Evolutionary conservation across 2,888 invertebrate genomes (phyloP).

Genomic region (Unio delphinus): DNA sequence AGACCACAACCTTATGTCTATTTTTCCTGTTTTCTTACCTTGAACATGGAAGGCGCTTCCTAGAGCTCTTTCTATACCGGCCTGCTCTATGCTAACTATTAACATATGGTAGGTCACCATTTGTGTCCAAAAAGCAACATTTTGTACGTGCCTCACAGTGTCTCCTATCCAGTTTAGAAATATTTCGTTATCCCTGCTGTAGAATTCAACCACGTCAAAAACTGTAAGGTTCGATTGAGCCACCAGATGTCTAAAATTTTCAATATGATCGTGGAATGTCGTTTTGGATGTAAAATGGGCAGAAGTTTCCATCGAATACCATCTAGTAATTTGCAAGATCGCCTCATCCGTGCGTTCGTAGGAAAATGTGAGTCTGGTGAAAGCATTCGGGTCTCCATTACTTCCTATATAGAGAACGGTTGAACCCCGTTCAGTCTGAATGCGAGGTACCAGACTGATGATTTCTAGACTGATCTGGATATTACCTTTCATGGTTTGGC

Average conservation of each 20-base stretch:
- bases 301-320: slow-evolving; percentile 13
- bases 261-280: background rate
- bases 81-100: slow-evolving; percentile 51
- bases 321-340: slow-evolving; percentile 16
- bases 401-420: slow-evolving; percentile 50
- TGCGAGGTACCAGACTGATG: slow-evolving; percentile 41
- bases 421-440: slow-evolving; percentile 55
- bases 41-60: slow-evolving; percentile 50
- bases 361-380: slow-evolving; percentile 10
- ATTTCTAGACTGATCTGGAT: slow-evolving; percentile 49
- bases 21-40: slow-evolving; percentile 36
- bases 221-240: slow-evolving; percentile 20
- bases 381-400: slow-evolving; percentile 20
- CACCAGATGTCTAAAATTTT: slow-evolving; percentile 7
- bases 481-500: slow-evolving; percentile 1
- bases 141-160: slow-evolving; percentile 31
- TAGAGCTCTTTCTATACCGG: slow-evolving; percentile 54
- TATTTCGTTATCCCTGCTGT: slow-evolving; percentile 35
- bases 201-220: slow-evolving; percentile 34
- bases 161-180: slow-evolving; percentile 43
- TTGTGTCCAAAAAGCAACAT: slow-evolving; percentile 40
- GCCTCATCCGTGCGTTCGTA: slow-evolving; percentile 27
- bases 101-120: slow-evolving; percentile 54
- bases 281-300: slow-evolving; percentile 8
- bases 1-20: background rate